These are phyloP conservation scores for Disparrhopalites patrizii DNA, from an alignment of 2,888 invertebrate species.

Conservation along the genomic window DNA sequence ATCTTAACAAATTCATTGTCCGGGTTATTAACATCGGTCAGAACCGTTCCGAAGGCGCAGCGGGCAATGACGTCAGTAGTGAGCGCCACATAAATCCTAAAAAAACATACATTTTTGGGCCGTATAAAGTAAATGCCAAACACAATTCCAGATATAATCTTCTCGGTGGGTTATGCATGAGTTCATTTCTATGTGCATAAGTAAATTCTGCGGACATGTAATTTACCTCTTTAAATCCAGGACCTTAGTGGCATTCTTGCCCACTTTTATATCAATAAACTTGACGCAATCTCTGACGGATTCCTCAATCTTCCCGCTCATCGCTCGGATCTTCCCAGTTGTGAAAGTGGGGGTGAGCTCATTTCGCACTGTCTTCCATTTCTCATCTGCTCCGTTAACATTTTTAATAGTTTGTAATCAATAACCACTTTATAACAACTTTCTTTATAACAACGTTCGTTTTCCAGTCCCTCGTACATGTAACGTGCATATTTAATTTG, in stretches of 20 bases:
- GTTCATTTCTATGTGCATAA: too few species aligned
- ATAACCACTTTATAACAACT: too few species aligned
- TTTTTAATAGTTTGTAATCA: too few species aligned
- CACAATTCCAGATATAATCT: too few species aligned
- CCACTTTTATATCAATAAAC: constrained; percentile 10
- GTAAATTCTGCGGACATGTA: too few species aligned
- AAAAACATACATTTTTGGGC: too few species aligned
- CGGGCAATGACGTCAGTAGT: constrained; percentile 29
- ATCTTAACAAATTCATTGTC: constrained; percentile 43
- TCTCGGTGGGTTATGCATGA: too few species aligned
- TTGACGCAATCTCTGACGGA: constrained; percentile 20
- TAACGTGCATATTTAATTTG: too few species aligned
- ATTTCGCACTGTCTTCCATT: constrained; percentile 23
- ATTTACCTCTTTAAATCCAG: constrained; percentile 28
- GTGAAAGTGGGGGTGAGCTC: constrained; percentile 27
- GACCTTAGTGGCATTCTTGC: background rate
- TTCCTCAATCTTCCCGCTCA: constrained; percentile 26
- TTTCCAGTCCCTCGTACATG: too few species aligned
- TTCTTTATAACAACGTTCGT: too few species aligned
- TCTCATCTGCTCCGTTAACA: too few species aligned
- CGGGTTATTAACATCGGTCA: constrained; percentile 37
- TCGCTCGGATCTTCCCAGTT: constrained; percentile 21
- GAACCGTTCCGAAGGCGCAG: constrained; percentile 37
- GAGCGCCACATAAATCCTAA: constrained; percentile 7
- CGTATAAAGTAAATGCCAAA: too few species aligned